A percentile compares a stretch with the other conserved stretches of the same genome.
phyloP scores from a whole-genome alignment of 2,888 invertebrate genomes.

The Meiosimyza decipiens region DNA sequence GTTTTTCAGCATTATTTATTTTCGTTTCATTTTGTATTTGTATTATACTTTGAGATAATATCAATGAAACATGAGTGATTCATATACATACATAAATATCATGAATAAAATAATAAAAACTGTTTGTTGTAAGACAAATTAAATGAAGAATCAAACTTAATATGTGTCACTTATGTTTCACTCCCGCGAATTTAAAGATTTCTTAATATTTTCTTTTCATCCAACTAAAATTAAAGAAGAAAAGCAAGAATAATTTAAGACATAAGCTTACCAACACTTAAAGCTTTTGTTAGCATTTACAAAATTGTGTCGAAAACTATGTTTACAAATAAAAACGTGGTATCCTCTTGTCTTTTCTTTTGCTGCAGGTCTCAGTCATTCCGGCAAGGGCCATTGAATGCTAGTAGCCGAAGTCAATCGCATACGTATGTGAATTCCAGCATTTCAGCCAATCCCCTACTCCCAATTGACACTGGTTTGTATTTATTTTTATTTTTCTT shows the following conservation, averaged over 20 bases:
- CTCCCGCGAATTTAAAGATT: too few species aligned
- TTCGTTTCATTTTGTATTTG: not conserved
- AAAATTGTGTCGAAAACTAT: constrained; percentile 38
- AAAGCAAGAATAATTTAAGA: constrained; percentile 7
- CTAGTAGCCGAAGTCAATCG: constrained; percentile 69
- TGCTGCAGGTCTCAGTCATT: constrained; percentile 91
- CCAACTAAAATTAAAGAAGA: constrained; percentile 26
- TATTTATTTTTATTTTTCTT: constrained; percentile 63
- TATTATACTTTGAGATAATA: not conserved
- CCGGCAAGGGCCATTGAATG: constrained; percentile 75
- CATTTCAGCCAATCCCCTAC: constrained; percentile 93
- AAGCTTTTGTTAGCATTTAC: constrained; percentile 5
- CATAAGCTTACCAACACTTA: not conserved
- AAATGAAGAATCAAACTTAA: too few species aligned
- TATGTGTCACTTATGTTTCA: too few species aligned
- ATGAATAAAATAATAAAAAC: too few species aligned
- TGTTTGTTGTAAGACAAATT: too few species aligned
- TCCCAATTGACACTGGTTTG: constrained; percentile 85
- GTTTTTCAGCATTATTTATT: too few species aligned
- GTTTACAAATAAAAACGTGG: constrained; percentile 58
- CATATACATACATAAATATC: too few species aligned
- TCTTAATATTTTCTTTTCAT: not conserved
- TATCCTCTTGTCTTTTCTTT: constrained; percentile 68
- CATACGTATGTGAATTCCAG: constrained; percentile 83
- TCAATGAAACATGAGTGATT: too few species aligned